A percentile compares a stretch with the other conserved stretches of the same genome.
These are phyloP conservation scores for Psettodes erumei DNA, from an alignment of 2,113 vertebrate species.

Conservation along the genomic window DNA sequence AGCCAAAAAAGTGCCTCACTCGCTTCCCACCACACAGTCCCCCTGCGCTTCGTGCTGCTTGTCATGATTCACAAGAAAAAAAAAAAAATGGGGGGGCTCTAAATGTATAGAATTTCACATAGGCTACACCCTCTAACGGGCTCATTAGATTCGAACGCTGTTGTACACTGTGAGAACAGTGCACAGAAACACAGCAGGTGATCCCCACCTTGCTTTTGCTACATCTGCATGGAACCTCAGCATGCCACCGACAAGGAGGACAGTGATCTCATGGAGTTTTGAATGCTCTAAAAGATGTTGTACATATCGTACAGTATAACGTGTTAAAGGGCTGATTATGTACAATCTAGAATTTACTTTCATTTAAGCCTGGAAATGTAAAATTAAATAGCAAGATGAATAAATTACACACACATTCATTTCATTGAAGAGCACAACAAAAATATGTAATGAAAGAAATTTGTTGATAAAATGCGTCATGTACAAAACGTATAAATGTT, in stretches of 20 bases:
- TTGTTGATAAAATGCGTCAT: conserved; percentile 5
- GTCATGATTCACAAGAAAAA: conserved; percentile 11
- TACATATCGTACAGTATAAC: background rate
- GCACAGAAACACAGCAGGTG: conserved; percentile 44
- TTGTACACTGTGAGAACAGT: conserved; percentile 16
- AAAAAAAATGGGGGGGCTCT: no score
- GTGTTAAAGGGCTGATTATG: conserved; percentile 25
- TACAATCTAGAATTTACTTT: background rate
- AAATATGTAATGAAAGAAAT: background rate
- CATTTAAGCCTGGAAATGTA: background rate
- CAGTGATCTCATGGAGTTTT: conserved; percentile 13
- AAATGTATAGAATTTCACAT: conserved; percentile 2
- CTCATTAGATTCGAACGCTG: conserved; percentile 28
- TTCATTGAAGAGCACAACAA: background rate
- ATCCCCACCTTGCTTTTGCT: conserved; percentile 12
- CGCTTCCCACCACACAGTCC: conserved; percentile 5
- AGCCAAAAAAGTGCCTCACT: conserved; percentile 18
- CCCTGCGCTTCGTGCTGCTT: conserved; percentile 1
- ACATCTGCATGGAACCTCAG: conserved; percentile 32
- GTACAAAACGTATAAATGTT: conserved; percentile 28
- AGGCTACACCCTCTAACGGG: conserved; percentile 14
- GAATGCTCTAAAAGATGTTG: conserved; percentile 11
- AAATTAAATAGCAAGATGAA: background rate
- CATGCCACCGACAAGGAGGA: conserved; percentile 20
- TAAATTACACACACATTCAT: background rate